phyloP scores from a whole-genome alignment of 2,797 vertebrate species.

The Acipenser oxyrinchus region DNA sequence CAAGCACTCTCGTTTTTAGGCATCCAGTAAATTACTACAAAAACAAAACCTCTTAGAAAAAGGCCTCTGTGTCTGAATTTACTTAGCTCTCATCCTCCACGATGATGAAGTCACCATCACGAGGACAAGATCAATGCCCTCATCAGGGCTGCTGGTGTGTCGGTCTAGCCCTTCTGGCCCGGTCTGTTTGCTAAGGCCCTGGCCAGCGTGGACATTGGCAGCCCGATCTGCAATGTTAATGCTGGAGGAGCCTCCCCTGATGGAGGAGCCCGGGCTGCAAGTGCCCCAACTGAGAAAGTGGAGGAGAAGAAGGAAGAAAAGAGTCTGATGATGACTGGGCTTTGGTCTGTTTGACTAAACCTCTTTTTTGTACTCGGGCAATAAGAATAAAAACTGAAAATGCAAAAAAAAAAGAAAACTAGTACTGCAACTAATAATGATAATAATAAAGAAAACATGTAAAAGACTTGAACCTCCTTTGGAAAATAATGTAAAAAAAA shows the following conservation, averaged over 20 bases:
- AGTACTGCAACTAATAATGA: too few relatives aligned
- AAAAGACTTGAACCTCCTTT: too few relatives aligned
- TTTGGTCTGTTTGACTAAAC: slow-evolving; percentile 94
- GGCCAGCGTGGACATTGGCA: slow-evolving; percentile 82
- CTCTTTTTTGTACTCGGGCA: slow-evolving; percentile 47
- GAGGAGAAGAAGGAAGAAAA: slow-evolving; percentile 97
- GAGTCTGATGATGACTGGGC: slow-evolving; percentile 95
- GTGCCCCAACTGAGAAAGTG: slow-evolving; percentile 51
- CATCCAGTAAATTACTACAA: slow-evolving; percentile 43
- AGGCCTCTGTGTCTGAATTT: slow-evolving; percentile 88
- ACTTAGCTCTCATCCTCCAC: slow-evolving; percentile 84
- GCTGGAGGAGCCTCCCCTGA: slow-evolving; percentile 69
- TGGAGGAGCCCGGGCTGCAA: slow-evolving; percentile 41
- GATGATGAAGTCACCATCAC: slow-evolving; percentile 92
- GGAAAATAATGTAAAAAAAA: too few relatives aligned
- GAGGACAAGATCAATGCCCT: slow-evolving; percentile 96
- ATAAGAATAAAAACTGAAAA: slow-evolving; percentile 42
- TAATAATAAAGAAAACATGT: too few relatives aligned
- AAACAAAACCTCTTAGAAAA: slow-evolving; percentile 20
- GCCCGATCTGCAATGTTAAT: slow-evolving; percentile 90
- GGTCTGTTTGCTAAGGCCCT: slow-evolving; percentile 93
- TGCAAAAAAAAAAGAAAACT: not conserved
- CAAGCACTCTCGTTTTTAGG: slow-evolving; percentile 76
- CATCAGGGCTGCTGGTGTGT: slow-evolving; percentile 88
- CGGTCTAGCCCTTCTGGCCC: slow-evolving; percentile 94